Evolutionary conservation across 2,113 vertebrate species (phyloP).

Genomic region (Pogonocichla stellata): DNA sequence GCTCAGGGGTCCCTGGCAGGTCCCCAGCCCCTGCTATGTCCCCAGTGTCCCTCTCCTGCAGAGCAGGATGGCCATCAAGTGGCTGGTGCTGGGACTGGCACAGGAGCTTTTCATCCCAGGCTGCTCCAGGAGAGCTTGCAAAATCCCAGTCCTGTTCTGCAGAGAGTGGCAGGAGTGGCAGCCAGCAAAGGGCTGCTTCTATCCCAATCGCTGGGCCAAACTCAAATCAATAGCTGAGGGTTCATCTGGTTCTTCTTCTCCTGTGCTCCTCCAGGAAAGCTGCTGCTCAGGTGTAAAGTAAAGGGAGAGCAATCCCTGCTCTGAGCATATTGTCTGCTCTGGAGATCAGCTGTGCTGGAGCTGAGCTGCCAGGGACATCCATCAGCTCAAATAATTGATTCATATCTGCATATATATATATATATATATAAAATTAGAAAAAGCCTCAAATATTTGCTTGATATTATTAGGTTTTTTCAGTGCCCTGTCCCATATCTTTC

Average conservation of each 20-base stretch:
- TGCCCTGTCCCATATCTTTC: too few species aligned
- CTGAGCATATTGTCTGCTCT: not conserved
- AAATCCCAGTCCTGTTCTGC: not conserved
- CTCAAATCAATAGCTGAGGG: accelerated
- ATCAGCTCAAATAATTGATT: not conserved
- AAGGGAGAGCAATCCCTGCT: not conserved
- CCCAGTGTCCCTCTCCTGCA: not conserved
- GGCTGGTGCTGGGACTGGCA: not conserved
- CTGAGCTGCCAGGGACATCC: not conserved
- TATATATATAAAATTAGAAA: too few species aligned
- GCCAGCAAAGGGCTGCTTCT: not conserved
- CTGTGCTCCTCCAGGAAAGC: not conserved
- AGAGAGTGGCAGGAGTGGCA: not conserved
- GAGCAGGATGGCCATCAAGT: slow-evolving; percentile 27
- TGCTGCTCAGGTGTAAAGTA: not conserved
- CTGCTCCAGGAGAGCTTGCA: not conserved
- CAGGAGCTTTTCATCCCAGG: not conserved
- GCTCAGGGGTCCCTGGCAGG: not conserved
- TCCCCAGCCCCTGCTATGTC: not conserved
- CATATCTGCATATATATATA: not conserved
- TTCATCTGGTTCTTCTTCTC: not conserved
- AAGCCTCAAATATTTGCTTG: not conserved
- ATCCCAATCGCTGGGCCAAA: accelerated
- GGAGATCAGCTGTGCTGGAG: not conserved
- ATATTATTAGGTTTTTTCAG: not conserved